Conservation (phyloP, 2,888 invertebrate species). For the Orthosia cruda region DNA sequence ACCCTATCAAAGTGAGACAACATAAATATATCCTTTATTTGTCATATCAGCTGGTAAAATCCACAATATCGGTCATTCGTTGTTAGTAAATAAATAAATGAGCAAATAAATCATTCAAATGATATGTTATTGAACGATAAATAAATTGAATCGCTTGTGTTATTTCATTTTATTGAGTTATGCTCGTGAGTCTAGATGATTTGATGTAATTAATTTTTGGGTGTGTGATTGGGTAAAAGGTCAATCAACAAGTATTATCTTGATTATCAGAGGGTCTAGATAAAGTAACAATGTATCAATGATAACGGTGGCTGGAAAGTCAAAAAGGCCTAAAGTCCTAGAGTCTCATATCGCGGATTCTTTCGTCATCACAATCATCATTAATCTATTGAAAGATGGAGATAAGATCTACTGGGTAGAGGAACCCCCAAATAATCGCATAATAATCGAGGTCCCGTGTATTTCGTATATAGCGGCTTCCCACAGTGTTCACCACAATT, state of each 20-base stretch:
- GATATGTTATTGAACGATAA: constrained; percentile 27
- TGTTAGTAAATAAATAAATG: constrained; percentile 1
- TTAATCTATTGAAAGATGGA: too few species aligned
- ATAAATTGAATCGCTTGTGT: constrained; percentile 32
- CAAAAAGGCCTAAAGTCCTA: too few species aligned
- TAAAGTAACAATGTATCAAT: too few species aligned
- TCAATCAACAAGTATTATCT: not conserved
- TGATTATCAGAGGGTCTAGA: too few species aligned
- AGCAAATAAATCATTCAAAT: constrained; percentile 25
- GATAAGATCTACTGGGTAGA: too few species aligned
- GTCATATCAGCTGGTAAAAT: constrained; percentile 24
- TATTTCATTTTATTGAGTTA: constrained; percentile 30
- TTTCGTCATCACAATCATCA: too few species aligned
- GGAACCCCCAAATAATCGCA: too few species aligned
- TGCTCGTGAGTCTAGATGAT: not conserved
- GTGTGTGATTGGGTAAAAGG: not conserved
- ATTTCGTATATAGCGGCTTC: too few species aligned
- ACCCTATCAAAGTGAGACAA: not conserved
- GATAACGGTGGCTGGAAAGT: too few species aligned
- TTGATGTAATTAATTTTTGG: constrained; percentile 3
- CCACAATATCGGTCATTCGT: not conserved
- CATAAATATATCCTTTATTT: not conserved
- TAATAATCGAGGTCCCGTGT: too few species aligned
- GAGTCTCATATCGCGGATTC: not conserved
- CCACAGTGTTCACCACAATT: too few species aligned